Evolutionary conservation across 2,797 vertebrate species (phyloP).

Genomic region (Chromobotia macracanthus): DNA sequence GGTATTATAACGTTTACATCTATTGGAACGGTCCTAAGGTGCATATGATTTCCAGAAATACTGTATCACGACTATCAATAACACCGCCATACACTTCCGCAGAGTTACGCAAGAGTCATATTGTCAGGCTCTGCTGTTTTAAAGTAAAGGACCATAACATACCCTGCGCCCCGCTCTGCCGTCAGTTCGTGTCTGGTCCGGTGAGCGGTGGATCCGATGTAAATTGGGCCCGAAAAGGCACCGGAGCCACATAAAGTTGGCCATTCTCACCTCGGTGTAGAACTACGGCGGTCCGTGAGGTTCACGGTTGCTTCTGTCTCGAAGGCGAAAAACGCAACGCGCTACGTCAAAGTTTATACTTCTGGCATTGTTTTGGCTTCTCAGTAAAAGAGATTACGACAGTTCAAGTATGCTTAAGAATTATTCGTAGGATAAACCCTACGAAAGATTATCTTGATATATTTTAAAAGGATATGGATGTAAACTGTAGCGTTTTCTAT

Average conservation of each 20-base stretch:
- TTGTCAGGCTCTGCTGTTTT: background rate
- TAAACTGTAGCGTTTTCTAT: too few species aligned
- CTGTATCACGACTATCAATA: background rate
- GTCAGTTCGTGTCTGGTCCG: slow-evolving; percentile 71
- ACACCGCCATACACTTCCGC: slow-evolving; percentile 9
- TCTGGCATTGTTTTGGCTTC: background rate
- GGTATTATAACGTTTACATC: too few species aligned
- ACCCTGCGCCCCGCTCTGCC: slow-evolving; percentile 71
- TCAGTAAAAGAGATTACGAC: background rate
- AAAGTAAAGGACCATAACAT: slow-evolving; percentile 22
- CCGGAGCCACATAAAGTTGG: slow-evolving; percentile 77
- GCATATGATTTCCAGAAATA: background rate
- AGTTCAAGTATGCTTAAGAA: background rate
- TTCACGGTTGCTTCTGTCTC: background rate
- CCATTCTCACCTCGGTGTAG: slow-evolving; percentile 70
- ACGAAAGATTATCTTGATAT: too few species aligned
- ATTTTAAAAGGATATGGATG: too few species aligned
- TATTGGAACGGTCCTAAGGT: background rate
- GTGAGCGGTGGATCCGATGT: slow-evolving; percentile 83
- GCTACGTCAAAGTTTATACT: background rate
- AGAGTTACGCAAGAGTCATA: background rate
- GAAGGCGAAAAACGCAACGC: background rate
- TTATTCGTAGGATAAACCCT: background rate
- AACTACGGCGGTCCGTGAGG: slow-evolving; percentile 68
- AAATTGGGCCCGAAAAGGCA: slow-evolving; percentile 87